Evolutionary conservation across 2,888 invertebrate species (phyloP).

Genomic region (Melolontha melolontha): DNA sequence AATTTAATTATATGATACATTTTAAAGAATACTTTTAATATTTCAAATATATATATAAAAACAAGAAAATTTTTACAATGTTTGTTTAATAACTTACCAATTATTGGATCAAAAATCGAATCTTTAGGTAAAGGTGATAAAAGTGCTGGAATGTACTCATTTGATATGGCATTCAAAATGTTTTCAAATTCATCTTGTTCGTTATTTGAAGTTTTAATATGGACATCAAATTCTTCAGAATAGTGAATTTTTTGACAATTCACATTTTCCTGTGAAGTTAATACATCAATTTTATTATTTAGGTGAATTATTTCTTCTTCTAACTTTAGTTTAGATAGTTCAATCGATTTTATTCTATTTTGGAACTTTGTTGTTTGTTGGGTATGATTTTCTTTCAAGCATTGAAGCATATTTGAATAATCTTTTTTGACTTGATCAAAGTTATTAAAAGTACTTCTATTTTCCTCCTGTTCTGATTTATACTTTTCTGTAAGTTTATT

Average conservation of each 20-base stretch:
- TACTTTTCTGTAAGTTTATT: neutral
- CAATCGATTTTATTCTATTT: neutral
- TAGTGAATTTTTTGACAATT: neutral
- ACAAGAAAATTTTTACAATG: neutral
- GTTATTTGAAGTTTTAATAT: neutral
- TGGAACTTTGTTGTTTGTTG: conserved; percentile 6
- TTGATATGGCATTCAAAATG: conserved; percentile 7
- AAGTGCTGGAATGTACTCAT: conserved; percentile 18
- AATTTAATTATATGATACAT: no score
- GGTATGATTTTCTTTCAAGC: neutral
- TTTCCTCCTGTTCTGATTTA: conserved; percentile 1
- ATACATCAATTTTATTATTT: conserved; percentile 1
- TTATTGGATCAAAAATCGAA: neutral
- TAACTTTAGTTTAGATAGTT: conserved; percentile 13
- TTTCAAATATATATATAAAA: no score
- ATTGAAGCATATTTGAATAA: conserved; percentile 3
- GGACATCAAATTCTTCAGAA: no score
- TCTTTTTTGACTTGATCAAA: neutral
- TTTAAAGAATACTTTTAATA: no score
- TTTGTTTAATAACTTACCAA: conserved; percentile 5
- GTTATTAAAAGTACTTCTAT: conserved; percentile 2
- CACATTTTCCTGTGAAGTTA: neutral
- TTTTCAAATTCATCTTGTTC: conserved; percentile 6
- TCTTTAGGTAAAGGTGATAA: conserved; percentile 19
- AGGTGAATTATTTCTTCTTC: conserved; percentile 1